phyloP scores from a whole-genome alignment of 2,888 invertebrate genomes.

The Pantelozetes paolii region DNA sequence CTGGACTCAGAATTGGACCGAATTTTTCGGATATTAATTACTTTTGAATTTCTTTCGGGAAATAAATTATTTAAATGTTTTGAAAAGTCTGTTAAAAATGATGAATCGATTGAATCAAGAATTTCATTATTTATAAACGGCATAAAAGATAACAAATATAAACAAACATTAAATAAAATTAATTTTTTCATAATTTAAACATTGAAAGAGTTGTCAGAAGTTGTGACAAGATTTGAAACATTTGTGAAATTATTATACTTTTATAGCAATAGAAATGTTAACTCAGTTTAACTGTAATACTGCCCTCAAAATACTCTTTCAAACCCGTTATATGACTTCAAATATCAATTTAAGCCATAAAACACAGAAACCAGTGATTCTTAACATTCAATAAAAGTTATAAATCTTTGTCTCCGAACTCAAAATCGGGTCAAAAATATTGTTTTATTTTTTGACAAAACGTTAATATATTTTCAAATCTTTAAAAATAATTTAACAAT shows the following conservation, averaged over 20 bases:
- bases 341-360: not conserved
- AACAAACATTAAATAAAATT: not conserved
- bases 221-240: not conserved
- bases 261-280: not conserved
- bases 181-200: not conserved
- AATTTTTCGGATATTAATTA: constrained; percentile 2
- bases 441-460: too few relatives aligned
- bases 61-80: not conserved
- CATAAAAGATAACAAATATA: not conserved
- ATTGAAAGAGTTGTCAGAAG: not conserved
- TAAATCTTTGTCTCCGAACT: not conserved
- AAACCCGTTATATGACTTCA: not conserved
- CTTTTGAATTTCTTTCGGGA: not conserved
- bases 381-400: not conserved
- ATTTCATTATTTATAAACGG: not conserved
- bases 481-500: too few relatives aligned
- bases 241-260: not conserved
- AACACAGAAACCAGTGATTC: not conserved
- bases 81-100: not conserved
- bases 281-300: not conserved
- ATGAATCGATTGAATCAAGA: not conserved
- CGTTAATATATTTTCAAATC: too few relatives aligned
- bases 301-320: constrained; percentile 1
- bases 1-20: not conserved
- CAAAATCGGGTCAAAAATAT: constrained; percentile 57